These are phyloP conservation scores for Hippoglossus stenolepis DNA, from an alignment of 2,113 vertebrate genomes.

Conservation along the genomic window DNA sequence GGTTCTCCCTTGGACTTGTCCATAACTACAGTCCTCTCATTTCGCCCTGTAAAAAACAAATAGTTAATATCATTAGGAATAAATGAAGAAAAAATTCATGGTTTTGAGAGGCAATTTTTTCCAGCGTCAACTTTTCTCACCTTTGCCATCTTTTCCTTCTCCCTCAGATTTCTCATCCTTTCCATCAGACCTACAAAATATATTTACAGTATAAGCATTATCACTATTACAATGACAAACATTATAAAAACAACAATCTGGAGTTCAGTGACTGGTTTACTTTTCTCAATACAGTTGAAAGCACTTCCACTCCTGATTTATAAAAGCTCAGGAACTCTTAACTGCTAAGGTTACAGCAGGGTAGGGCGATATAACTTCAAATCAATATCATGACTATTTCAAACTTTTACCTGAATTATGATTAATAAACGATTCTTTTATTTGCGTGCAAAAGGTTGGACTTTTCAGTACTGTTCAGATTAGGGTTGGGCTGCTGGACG, in stretches of 20 bases:
- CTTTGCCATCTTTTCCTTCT: conserved; percentile 89
- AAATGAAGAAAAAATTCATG: neutral
- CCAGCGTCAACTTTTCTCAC: conserved; percentile 29
- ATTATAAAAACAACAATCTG: neutral
- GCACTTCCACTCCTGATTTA: neutral
- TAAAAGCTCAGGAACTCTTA: neutral
- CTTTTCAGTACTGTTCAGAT: too few relatives aligned
- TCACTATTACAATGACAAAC: neutral
- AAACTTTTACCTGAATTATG: too few relatives aligned
- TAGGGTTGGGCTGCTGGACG: too few relatives aligned
- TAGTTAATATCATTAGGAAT: neutral
- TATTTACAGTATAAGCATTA: neutral
- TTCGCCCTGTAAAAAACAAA: conserved; percentile 73
- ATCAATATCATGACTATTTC: too few relatives aligned
- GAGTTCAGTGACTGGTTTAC: neutral
- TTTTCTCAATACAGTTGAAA: neutral
- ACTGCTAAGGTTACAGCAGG: neutral
- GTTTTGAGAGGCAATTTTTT: neutral
- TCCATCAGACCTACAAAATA: conserved; percentile 74
- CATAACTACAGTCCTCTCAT: conserved; percentile 95
- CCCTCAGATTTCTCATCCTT: conserved; percentile 89
- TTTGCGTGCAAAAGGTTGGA: too few relatives aligned
- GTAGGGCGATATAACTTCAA: too few relatives aligned
- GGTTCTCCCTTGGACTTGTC: conserved; percentile 98
- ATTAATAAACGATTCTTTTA: too few relatives aligned